Base-by-base conservation (phyloP, 2,888 invertebrate species). In the Eurois occulta region DNA sequence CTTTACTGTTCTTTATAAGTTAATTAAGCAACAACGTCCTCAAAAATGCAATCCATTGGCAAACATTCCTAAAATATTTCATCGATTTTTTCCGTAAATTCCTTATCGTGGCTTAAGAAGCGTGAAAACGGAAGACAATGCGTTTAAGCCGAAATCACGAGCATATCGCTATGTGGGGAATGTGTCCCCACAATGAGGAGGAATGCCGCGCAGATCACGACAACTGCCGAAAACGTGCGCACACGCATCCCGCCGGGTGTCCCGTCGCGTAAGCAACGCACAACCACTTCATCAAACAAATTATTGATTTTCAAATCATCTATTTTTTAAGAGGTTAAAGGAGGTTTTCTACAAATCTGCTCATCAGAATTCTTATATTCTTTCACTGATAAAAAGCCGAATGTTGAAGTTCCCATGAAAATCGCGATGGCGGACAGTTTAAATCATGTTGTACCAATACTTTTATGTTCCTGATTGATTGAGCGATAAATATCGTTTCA, bases 141-240 rank as follows among this genome's bases (percentile, higher is more conserved):
- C 88, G 87, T 87, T 89, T 85, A 91, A 89, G 88, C 80, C 89
- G 84, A 87, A 88, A 90, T 92, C 95, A 94, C 95, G 95, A 94
- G 93, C 95, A 94, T 92, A 93, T 93, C 94, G 95, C 94, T 94
- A 95, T 95, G 94, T 88, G 81, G 90, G 92, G 95, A 95, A 96
- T 95, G 94, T 91, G 89, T 88, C 89, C 85, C 75, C 85, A 86
- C 88, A 90, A 89, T 87, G 86, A 81, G 83, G 60, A 64, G 89
- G 93, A 92, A 93, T 93, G 92, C 91, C 85, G 87, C 87, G 88
- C 88, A 85, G 88, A 89, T 91, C 92, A 92, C 91, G 91, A 91
- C 91, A 86, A 82, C 90, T 90, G 92, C 91, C 93, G 91, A 93
- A 94, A 94, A 92, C 95, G 95, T 95, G 94, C 93, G 93, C 91